Evolutionary conservation across 2,113 vertebrate species (phyloP).

Genomic region (Tiliqua scincoides): DNA sequence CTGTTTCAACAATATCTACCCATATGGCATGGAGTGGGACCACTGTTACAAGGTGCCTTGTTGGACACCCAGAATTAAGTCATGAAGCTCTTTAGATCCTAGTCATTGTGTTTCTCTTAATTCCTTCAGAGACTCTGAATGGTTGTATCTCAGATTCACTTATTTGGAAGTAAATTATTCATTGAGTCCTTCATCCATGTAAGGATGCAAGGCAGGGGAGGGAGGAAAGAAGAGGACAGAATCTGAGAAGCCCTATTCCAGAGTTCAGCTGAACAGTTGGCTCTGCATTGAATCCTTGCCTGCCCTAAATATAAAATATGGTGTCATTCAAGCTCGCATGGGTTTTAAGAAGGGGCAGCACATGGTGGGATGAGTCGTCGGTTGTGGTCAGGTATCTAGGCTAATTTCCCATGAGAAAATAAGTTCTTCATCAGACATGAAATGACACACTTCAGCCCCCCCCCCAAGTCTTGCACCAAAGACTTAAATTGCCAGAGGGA

Average conservation of each 20-base stretch:
- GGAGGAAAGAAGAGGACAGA: neutral
- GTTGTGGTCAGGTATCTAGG: constrained; percentile 50
- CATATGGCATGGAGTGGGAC: neutral
- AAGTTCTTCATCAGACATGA: constrained; percentile 58
- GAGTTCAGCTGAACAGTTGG: neutral
- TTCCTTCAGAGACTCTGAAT: neutral
- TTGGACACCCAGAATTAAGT: neutral
- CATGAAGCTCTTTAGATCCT: neutral
- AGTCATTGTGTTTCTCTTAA: neutral
- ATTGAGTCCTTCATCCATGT: neutral
- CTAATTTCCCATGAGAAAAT: constrained; percentile 70
- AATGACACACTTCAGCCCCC: constrained; percentile 35
- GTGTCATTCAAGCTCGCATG: constrained; percentile 26
- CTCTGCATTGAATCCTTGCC: constrained; percentile 24
- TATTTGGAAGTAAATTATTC: neutral
- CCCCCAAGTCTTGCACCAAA: neutral
- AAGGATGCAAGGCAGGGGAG: neutral
- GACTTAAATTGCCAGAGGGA: neutral
- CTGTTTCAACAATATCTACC: neutral
- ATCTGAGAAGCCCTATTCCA: neutral
- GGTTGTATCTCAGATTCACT: neutral
- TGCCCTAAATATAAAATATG: constrained; percentile 27
- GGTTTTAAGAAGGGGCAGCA: constrained; percentile 64
- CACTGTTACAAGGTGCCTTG: neutral
- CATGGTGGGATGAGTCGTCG: constrained; percentile 70